Evolutionary conservation across 1,140 invertebrate genomes (phyloP).

Genomic region (Piezodorus guildinii): DNA sequence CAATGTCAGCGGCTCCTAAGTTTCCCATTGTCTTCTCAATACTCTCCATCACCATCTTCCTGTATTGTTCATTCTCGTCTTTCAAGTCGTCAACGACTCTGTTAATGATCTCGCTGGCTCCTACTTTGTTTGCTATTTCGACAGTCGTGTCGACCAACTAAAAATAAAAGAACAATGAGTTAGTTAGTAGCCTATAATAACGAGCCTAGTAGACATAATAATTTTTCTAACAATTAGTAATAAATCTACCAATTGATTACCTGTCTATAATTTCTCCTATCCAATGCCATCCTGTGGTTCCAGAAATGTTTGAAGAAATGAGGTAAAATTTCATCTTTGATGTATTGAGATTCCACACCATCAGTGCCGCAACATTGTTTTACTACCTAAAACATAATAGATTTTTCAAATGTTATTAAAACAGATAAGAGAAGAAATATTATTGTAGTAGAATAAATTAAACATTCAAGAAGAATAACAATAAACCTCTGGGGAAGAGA

Average conservation of each 20-base stretch:
- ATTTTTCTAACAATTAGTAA: too few species aligned
- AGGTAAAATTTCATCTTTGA: conserved; percentile 97
- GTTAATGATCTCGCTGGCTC: conserved; percentile 96
- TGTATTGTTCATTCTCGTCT: conserved; percentile 98
- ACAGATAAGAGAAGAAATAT: too few species aligned
- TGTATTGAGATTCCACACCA: conserved; percentile 98
- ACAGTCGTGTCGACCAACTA: conserved; percentile 96
- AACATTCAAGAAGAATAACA: too few species aligned
- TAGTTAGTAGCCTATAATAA: background rate
- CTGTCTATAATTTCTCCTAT: conserved; percentile 93
- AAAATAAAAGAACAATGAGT: conserved; percentile 26
- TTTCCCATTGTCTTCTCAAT: conserved; percentile 99
- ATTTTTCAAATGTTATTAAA: too few species aligned
- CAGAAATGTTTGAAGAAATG: conserved; percentile 99
- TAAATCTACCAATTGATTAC: conserved; percentile 30
- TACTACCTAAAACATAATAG: conserved; percentile 61
- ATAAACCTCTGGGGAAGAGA: too few species aligned
- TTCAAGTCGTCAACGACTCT: conserved; percentile 98
- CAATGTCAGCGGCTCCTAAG: conserved; percentile 93
- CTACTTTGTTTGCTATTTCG: conserved; percentile 99
- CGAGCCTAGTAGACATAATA: conserved; percentile 11
- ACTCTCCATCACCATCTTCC: conserved; percentile 99
- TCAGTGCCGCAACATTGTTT: conserved; percentile 99
- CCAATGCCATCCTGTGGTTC: conserved; percentile 99
- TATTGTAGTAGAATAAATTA: too few species aligned